Conservation (phyloP, 2,888 invertebrate genomes). For the Scaptomyza reducta region DNA sequence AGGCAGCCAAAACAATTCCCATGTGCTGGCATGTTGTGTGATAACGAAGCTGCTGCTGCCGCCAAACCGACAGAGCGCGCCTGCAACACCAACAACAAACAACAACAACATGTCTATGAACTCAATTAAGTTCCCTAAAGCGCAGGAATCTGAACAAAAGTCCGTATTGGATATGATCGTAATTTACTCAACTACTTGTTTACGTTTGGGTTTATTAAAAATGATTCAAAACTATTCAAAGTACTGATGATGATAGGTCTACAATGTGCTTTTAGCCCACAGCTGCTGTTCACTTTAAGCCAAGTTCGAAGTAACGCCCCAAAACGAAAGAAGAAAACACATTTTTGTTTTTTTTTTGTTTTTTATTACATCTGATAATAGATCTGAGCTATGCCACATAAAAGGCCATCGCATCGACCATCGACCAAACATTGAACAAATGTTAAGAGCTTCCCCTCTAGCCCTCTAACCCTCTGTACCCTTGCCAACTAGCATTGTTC, state of each 20-base stretch:
- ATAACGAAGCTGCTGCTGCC: conserved; percentile 67
- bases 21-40: conserved; percentile 77
- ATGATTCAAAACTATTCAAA: conserved; percentile 39
- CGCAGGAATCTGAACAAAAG: conserved; percentile 8
- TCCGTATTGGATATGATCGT: conserved; percentile 28
- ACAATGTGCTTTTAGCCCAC: conserved; percentile 22
- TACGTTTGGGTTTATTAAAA: conserved; percentile 29
- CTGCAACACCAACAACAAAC: conserved; percentile 19
- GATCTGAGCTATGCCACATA: conserved; percentile 31
- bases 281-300: conserved; percentile 27
- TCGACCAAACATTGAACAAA: conserved; percentile 36
- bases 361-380: conserved; percentile 72
- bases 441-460: background rate
- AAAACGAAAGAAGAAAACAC: conserved; percentile 14
- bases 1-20: conserved; percentile 67
- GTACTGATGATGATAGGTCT: conserved; percentile 47
- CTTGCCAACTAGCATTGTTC: conserved; percentile 9
- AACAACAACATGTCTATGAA: conserved; percentile 50
- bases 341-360: conserved; percentile 65
- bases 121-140: conserved; percentile 60
- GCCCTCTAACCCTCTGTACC: background rate
- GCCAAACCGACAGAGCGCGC: conserved; percentile 25
- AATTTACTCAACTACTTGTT: conserved; percentile 51
- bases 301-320: conserved; percentile 39
- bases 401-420: conserved; percentile 27